Base-by-base conservation (phyloP, 1,140 invertebrate genomes). In the Cataglyphis hispanica region DNA sequence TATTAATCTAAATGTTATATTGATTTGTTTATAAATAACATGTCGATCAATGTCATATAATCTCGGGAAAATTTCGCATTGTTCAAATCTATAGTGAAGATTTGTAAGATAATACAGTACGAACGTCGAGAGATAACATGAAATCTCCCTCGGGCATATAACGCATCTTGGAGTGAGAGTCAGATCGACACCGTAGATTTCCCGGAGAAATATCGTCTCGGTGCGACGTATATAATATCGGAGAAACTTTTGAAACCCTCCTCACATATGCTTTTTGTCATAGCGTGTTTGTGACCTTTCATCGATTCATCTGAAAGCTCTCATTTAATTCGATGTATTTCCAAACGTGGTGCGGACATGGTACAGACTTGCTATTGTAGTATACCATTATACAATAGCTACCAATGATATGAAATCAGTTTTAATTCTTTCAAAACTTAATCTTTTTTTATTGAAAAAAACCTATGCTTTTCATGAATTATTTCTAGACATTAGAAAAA, bases 301-400 rank as follows among this genome's bases (percentile, higher is more conserved):
- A 76, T 76, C 74, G 74, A 76, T 76, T 76, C 74, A 76, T 76
- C 74, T 63, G 74, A 76, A 76, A 76, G 56, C 74, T 43, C 19
- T 76, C 74, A 76, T 76, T 76, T 76, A 76, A 63, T 40, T 61
- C 74, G 34, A 43, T 43, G 37, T 76, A 76, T 76, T 63, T 76
- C 25, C 19, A 56, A 61, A 63, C 22, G 25, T 34, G 37, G 37
- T 76, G n/a, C n/a, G n/a, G n/a, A n/a, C n/a, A n/a, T n/a, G 22
- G 13, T 16, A 63, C 7, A 76, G 22, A 60, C 56, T 2, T 43
- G 37, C 10, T 34, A 40, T 53, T 63, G 74, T 76, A 58, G 27
- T 76, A n/a, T n/a, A 76, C 10, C 25, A 16, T 16, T 75, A 56
- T 63, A 76, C 16, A 76, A 76, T 76, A 1, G 25, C 16, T 61